Evolutionary conservation across 1,140 invertebrate genomes (phyloP).

Genomic region (Goniozus legneri): DNA sequence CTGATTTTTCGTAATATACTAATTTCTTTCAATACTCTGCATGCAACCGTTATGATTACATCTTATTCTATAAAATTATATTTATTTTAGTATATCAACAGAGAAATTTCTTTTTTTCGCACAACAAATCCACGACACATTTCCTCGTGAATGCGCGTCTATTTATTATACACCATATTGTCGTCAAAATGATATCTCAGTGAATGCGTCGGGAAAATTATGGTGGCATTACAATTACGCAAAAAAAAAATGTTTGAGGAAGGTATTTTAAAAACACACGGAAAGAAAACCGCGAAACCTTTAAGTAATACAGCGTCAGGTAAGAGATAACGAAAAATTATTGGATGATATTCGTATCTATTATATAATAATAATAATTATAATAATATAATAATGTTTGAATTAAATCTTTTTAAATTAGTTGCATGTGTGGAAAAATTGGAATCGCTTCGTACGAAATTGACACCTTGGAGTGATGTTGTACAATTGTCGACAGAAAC

Average conservation of each 20-base stretch:
- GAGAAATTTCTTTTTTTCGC: constrained; percentile 1
- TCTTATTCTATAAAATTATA: not conserved
- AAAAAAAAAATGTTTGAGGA: constrained; percentile 5
- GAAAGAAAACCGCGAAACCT: not conserved
- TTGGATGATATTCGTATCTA: not conserved
- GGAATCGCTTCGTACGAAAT: not conserved
- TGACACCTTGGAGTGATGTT: constrained; percentile 3
- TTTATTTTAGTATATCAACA: constrained; percentile 8
- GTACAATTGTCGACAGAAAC: constrained; percentile 1
- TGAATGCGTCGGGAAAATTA: constrained; percentile 7
- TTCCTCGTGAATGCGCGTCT: constrained; percentile 3
- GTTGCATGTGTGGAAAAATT: constrained; percentile 5
- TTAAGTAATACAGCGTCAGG: too few species aligned
- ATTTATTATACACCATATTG: constrained; percentile 6
- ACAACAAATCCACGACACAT: constrained; percentile 1
- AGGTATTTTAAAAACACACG: not conserved
- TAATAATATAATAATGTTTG: too few species aligned
- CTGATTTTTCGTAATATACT: not conserved
- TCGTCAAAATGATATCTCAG: not conserved
- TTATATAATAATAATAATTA: too few species aligned
- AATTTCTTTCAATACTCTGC: not conserved
- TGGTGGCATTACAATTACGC: constrained; percentile 5
- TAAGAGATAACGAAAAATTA: not conserved
- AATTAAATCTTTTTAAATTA: too few species aligned
- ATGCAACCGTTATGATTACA: not conserved